A percentile compares a stretch with the other conserved stretches of the same genome.
phyloP scores from a whole-genome alignment of 1,140 invertebrate species.

The Orussus abietinus region DNA sequence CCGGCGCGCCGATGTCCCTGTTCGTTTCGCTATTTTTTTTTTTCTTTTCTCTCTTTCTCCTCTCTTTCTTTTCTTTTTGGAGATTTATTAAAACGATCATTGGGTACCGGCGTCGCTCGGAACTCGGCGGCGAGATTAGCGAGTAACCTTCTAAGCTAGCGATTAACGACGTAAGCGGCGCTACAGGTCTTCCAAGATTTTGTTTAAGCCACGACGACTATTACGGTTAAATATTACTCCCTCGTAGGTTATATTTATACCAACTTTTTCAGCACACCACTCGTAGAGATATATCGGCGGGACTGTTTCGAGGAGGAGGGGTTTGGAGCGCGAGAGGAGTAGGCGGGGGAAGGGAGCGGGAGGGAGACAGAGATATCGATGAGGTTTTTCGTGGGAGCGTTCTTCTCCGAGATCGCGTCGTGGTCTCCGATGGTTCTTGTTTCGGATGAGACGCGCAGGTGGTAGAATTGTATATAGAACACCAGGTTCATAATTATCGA shows the following conservation, averaged over 20 bases:
- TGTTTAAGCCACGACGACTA: conserved; percentile 35
- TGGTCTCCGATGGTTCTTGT: conserved; percentile 25
- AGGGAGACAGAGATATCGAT: not conserved
- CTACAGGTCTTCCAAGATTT: conserved; percentile 43
- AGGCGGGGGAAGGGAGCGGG: conserved; percentile 20
- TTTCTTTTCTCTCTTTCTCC: no score
- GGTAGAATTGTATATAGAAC: conserved; percentile 36
- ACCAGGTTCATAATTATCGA: conserved; percentile 34
- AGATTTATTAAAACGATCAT: no score
- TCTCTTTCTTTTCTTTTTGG: no score
- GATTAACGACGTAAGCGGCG: conserved; percentile 16
- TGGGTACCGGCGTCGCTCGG: no score
- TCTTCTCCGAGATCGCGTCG: no score
- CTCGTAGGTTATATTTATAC: conserved; percentile 42
- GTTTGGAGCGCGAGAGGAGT: conserved; percentile 34
- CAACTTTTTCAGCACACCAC: conserved; percentile 41
- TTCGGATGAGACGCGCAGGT: conserved; percentile 20
- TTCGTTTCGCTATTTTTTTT: no score
- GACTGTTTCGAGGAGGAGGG: no score
- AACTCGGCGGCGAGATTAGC: no score
- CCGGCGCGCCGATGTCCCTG: no score
- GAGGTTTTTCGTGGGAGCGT: no score
- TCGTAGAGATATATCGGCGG: no score
- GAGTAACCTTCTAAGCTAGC: no score
- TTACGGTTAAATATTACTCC: conserved; percentile 35